Evolutionary conservation across 2,888 invertebrate species (phyloP).

Genomic region (Eupithecia subfuscata): DNA sequence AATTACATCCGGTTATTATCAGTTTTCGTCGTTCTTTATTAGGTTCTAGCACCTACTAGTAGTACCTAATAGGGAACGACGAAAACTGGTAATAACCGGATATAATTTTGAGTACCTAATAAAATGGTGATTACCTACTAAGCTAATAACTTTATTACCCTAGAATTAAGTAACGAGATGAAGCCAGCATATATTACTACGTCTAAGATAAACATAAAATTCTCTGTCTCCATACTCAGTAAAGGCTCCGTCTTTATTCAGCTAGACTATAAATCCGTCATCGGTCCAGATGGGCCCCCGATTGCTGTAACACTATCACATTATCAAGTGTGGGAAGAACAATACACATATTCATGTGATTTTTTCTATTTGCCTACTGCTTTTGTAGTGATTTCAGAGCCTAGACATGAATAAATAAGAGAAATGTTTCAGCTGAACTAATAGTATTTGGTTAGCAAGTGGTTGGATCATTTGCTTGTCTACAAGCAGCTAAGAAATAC

Average conservation of each 20-base stretch:
- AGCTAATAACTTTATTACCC: background rate
- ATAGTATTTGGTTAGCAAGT: background rate
- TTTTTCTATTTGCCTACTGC: constrained; percentile 14
- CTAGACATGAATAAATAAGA: constrained; percentile 11
- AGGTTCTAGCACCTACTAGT: too few relatives aligned
- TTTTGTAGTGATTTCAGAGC: background rate
- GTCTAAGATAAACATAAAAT: background rate
- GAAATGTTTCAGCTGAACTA: constrained; percentile 9
- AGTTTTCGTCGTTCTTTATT: too few relatives aligned
- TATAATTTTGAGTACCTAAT: background rate
- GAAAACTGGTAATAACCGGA: background rate
- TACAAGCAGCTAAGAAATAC: background rate
- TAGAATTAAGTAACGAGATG: background rate
- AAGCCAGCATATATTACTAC: background rate
- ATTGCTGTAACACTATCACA: constrained; percentile 54
- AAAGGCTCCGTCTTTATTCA: constrained; percentile 46
- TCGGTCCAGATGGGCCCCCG: constrained; percentile 50
- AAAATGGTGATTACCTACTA: background rate
- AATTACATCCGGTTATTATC: too few relatives aligned
- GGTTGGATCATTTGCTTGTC: background rate
- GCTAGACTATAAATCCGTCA: constrained; percentile 52
- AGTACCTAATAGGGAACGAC: background rate
- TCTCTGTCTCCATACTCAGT: constrained; percentile 24
- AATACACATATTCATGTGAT: constrained; percentile 46
- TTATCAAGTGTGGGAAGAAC: constrained; percentile 66